A percentile compares a stretch with the other conserved stretches of the same genome.
Conservation (phyloP, 2,797 vertebrate species). For the Oophaga sylvatica region DNA sequence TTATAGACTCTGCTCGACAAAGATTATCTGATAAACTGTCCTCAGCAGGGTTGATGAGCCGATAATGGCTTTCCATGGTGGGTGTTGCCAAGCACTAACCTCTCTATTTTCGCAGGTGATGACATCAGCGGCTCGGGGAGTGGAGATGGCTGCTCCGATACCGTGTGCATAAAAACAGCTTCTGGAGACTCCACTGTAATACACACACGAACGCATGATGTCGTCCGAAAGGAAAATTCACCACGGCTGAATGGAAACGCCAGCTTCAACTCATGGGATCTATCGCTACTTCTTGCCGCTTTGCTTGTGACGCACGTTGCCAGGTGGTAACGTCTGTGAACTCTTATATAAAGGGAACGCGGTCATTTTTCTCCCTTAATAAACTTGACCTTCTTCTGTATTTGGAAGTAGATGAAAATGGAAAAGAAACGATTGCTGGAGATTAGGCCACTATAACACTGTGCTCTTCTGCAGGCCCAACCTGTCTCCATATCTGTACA, state of each 20-base stretch:
- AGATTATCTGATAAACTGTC: background rate
- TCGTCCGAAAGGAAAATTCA: slow-evolving; percentile 75
- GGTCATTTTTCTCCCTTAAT: slow-evolving; percentile 74
- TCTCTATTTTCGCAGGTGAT: slow-evolving; percentile 69
- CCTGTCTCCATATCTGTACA: slow-evolving; percentile 54
- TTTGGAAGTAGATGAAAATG: slow-evolving; percentile 61
- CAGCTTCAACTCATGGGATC: slow-evolving; percentile 64
- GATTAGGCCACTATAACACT: slow-evolving; percentile 56
- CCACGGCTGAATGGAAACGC: slow-evolving; percentile 65
- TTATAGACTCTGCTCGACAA: background rate
- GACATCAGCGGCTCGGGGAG: slow-evolving; percentile 79
- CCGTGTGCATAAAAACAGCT: slow-evolving; percentile 70
- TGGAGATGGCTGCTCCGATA: slow-evolving; percentile 73
- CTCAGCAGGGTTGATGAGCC: background rate
- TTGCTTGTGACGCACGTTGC: slow-evolving; percentile 63
- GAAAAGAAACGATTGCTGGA: slow-evolving; percentile 30
- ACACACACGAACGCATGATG: slow-evolving; percentile 71
- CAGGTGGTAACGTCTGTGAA: slow-evolving; percentile 73
- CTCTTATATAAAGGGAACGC: slow-evolving; percentile 66
- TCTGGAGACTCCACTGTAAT: slow-evolving; percentile 70
- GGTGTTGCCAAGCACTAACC: background rate
- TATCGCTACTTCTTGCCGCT: slow-evolving; percentile 66
- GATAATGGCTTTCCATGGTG: background rate
- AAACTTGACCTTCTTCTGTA: slow-evolving; percentile 68
- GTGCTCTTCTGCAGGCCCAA: slow-evolving; percentile 53